These are phyloP conservation scores for Neostethus bicornis DNA, from an alignment of 2,797 vertebrate genomes.

Conservation along the genomic window DNA sequence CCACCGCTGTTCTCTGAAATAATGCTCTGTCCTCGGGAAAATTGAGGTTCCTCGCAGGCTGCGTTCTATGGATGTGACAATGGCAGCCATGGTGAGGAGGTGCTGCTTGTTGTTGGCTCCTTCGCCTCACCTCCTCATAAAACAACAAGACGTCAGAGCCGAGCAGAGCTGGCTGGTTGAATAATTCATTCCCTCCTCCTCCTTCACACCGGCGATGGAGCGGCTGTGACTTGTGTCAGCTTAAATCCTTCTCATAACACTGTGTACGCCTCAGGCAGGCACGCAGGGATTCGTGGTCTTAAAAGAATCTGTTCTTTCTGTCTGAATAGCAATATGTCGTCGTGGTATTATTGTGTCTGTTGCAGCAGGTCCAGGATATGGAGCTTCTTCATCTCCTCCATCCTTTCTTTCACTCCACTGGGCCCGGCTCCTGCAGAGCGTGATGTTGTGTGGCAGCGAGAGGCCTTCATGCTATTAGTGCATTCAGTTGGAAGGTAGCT, in stretches of 20 bases:
- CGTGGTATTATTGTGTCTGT: conserved; percentile 51
- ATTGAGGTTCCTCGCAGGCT: conserved; percentile 61
- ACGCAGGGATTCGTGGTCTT: conserved; percentile 44
- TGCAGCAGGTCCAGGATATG: conserved; percentile 56
- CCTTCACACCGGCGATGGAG: conserved; percentile 63
- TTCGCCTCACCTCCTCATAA: conserved; percentile 65
- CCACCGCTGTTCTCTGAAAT: conserved; percentile 70
- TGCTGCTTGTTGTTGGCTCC: conserved; percentile 62
- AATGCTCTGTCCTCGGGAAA: conserved; percentile 71
- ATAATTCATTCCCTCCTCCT: conserved; percentile 71
- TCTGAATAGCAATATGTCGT: conserved; percentile 63
- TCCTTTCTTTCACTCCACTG: conserved; percentile 45
- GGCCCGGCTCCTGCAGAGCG: conserved; percentile 51
- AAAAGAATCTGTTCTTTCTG: conserved; percentile 48
- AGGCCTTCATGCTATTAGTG: conserved; percentile 48
- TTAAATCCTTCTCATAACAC: conserved; percentile 75
- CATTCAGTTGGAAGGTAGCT: conserved; percentile 54
- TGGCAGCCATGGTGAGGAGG: conserved; percentile 51
- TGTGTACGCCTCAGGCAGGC: conserved; percentile 71
- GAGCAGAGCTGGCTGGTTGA: conserved; percentile 64
- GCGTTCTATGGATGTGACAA: conserved; percentile 59
- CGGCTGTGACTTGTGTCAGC: conserved; percentile 77
- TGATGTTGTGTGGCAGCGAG: conserved; percentile 51
- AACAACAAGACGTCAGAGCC: conserved; percentile 70
- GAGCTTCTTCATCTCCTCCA: conserved; percentile 46